Evolutionary conservation across 2,888 invertebrate species (phyloP).

Genomic region (Coenonympha glycerion): DNA sequence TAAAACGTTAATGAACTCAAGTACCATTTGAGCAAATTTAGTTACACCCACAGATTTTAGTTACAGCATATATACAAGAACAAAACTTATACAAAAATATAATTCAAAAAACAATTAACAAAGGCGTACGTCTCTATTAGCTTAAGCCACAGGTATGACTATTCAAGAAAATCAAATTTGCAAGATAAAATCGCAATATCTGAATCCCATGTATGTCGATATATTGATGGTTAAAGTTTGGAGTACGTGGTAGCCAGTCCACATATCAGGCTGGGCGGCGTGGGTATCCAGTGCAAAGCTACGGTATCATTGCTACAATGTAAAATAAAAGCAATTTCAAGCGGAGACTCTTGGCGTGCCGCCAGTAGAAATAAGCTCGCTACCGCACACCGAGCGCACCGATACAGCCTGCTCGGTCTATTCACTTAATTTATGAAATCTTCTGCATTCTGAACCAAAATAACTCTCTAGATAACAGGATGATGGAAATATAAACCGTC

Average conservation of each 20-base stretch:
- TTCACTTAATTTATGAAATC: constrained; percentile 44
- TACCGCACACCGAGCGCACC: constrained; percentile 57
- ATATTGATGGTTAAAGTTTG: constrained; percentile 25
- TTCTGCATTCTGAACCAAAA: constrained; percentile 24
- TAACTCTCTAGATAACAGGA: constrained; percentile 2
- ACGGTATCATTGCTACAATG: constrained; percentile 62
- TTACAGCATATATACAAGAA: no score
- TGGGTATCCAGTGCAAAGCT: constrained; percentile 48
- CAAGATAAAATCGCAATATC: constrained; percentile 15
- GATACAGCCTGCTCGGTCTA: constrained; percentile 51
- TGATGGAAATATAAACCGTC: constrained; percentile 17
- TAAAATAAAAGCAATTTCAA: constrained; percentile 69
- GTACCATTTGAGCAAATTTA: no score
- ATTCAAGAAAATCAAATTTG: neutral
- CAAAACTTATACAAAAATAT: no score
- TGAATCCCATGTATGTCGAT: constrained; percentile 12
- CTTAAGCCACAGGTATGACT: no score
- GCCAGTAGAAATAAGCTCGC: constrained; percentile 71
- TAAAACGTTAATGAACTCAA: no score
- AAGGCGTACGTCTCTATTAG: no score
- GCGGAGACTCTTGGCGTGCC: constrained; percentile 58
- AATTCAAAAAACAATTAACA: no score
- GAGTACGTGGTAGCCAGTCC: constrained; percentile 37
- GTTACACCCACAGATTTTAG: no score
- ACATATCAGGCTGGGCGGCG: constrained; percentile 46